Evolutionary conservation across 2,113 vertebrate genomes (phyloP), one percentile per base, ranked within the genome.

Genomic region (Perca schrenkii): DNA sequence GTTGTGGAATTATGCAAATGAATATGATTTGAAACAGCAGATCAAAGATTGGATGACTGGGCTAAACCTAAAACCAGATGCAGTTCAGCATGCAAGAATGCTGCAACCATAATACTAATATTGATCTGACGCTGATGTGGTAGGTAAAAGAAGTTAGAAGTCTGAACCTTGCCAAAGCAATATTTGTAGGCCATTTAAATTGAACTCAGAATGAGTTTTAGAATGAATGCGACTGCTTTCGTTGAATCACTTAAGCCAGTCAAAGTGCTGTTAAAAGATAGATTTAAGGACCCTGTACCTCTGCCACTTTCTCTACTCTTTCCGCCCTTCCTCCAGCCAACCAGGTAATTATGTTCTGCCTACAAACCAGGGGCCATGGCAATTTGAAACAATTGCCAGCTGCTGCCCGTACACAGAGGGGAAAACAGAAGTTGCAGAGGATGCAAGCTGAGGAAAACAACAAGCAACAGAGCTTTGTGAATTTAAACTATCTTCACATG

Each of bases 281-380:
- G 57, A 78, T 83, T 79, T 56, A 86, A 61, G 58, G 36, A 40
- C 63, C 58, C 46, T 36, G 58, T 69, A 65, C 34, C n/a, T 61
- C 50, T 57, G 53, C 46, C 15, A 36, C 64, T 56, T 81, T 69
- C 70, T 77, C 79, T 73, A 80, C 71, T 78, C 36, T 58, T 83
- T 50, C 74, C 67, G 34, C 28, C 47, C 49, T 64, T 83, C 66
- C 80, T 69, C 25, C 11, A 22, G 76, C 77, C 86, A 83, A 73
- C 77, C 63, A 80, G 82, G 79, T 84, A 78, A 91, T 91, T 84
- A 77, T 73, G 61, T 80, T 81, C 62, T 62, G 69, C 75, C 63
- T 77, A 43, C 74, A 82, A 91, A 89, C 64, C 64, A 25, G 63
- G 14, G 74, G 74, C 69, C 86, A 84, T 88, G 78, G 86, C 84